These are phyloP conservation scores for Poliocrania exsul DNA, from an alignment of 2,797 vertebrate genomes.

Conservation along the genomic window DNA sequence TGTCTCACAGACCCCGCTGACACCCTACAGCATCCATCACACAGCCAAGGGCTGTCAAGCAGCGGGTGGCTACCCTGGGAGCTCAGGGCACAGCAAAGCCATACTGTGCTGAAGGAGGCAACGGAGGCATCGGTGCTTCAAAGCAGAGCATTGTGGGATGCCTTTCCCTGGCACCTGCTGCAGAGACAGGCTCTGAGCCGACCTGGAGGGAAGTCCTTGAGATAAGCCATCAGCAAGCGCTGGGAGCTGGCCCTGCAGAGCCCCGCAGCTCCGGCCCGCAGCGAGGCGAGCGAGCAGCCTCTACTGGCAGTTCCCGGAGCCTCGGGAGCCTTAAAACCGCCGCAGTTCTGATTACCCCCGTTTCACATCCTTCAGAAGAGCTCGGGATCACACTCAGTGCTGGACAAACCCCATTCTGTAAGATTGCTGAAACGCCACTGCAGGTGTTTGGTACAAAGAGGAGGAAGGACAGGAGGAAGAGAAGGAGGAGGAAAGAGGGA, in stretches of 20 bases:
- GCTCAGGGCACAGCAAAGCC: not conserved
- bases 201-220: not conserved
- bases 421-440: not conserved
- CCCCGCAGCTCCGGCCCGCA: not conserved
- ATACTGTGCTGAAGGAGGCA: not conserved
- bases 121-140: rapidly evolving
- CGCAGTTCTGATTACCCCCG: not conserved
- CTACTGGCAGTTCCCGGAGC: not conserved
- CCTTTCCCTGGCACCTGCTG: not conserved
- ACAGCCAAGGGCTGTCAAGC: not conserved
- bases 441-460: not conserved
- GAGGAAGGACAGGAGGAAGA: not conserved
- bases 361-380: not conserved
- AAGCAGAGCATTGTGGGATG: not conserved
- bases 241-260: not conserved
- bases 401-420: not conserved
- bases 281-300: slow-evolving; percentile 22
- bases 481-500: not conserved
- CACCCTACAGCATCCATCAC: not conserved
- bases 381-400: rapidly evolving
- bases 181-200: not conserved
- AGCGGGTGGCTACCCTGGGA: not conserved
- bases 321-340: not conserved
- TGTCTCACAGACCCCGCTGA: not conserved
- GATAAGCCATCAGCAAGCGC: not conserved